Conservation (phyloP, 2,113 vertebrate species). For the Otus sunia region DNA sequence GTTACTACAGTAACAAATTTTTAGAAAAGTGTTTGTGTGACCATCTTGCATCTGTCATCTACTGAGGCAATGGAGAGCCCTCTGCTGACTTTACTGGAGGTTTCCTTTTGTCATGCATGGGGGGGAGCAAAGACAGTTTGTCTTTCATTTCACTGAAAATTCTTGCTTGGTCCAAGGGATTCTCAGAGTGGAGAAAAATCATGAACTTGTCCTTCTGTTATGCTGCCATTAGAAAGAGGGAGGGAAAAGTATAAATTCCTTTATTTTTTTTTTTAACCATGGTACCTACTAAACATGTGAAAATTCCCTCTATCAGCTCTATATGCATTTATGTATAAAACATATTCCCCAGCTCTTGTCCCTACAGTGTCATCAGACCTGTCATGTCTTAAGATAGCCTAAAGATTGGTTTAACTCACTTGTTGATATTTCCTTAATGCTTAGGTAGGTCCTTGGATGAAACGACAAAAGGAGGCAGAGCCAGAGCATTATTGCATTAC, state of each 20-base stretch:
- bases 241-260: not conserved
- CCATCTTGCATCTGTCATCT: not conserved
- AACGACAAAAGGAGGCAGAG: not conserved
- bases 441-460: not conserved
- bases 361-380: not conserved
- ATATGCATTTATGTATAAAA: not conserved
- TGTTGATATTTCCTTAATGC: not conserved
- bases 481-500: not conserved
- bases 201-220: not conserved
- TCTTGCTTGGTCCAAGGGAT: not conserved
- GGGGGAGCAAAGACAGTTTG: not conserved
- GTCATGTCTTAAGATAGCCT: not conserved
- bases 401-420: not conserved
- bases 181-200: not conserved
- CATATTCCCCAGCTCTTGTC: not conserved
- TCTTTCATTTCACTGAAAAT: not conserved
- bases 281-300: accelerated
- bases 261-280: not conserved
- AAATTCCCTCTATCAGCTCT: not conserved
- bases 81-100: not conserved
- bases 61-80: not conserved
- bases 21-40: not conserved
- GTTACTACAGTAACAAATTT: not conserved
- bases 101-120: not conserved
- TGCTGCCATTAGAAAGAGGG: not conserved